Percentiles rank a stretch among this genome's conserved stretches.
Conservation (phyloP, 2,113 vertebrate genomes). For the Dromas ardeola region DNA sequence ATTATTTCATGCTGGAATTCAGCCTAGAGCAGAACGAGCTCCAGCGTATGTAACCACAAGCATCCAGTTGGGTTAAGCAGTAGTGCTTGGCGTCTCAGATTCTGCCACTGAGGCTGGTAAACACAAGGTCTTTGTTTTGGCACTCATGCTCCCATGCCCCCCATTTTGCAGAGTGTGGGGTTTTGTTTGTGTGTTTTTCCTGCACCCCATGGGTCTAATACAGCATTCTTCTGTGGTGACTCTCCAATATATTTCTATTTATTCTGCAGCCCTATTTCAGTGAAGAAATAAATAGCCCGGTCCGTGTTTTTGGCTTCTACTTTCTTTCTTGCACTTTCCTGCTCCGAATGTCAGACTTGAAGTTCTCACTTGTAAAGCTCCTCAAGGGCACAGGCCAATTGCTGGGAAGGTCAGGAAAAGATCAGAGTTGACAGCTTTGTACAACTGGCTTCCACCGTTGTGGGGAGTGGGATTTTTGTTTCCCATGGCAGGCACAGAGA, state of each 20-base stretch:
- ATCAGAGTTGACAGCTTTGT: neutral
- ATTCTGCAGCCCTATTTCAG: neutral
- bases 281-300: neutral
- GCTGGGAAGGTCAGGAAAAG: neutral
- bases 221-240: constrained; percentile 20
- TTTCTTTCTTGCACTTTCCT: neutral
- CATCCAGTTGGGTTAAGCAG: neutral
- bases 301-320: neutral
- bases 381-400: neutral
- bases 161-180: neutral
- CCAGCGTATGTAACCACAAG: neutral
- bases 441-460: neutral
- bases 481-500: neutral
- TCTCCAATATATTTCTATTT: neutral
- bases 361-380: constrained; percentile 12
- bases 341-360: neutral
- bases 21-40: neutral
- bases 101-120: neutral
- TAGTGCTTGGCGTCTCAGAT: neutral
- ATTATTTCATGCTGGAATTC: neutral
- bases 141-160: neutral
- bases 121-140: constrained; percentile 9
- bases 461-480: neutral
- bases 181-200: neutral
- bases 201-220: neutral